Base-by-base conservation (phyloP, 1,140 invertebrate species). In the Frieseomelitta varia region DNA sequence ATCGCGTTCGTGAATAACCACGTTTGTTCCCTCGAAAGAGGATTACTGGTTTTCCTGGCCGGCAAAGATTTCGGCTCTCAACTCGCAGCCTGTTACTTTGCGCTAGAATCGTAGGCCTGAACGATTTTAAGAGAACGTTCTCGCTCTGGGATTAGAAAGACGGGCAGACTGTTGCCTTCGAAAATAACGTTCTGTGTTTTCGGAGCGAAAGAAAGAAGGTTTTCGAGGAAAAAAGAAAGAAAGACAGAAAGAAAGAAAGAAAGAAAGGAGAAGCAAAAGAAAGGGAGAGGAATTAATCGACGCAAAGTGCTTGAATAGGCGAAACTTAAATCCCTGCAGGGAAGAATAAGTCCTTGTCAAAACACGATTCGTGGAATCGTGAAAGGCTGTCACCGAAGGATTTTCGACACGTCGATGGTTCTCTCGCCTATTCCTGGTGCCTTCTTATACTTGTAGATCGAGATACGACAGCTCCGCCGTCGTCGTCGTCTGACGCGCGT, bases 271-370 rank as follows among this genome's bases (percentile, higher is more conserved):
- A 56, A 56, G 19, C 15, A 19, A 56, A 15, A 72, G 24, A 53
- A 17, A 61, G 27, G 24, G 14, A 3, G 56, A 61, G n/a, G 74
- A 53, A 84, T 87, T 67, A 79, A 87, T 87, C 72, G 27, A 68
- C 6, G 34, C 61, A 85, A 78, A 68, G 71, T 81, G 84, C 88
- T 88, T 75, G 63, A 81, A 79, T 61, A 78, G 78, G 53, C n/a
- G 83, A 81, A 67, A 65, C 58, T 76, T 76, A 80, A 80, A 84
- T 51, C 85, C 47, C 69, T 61, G 61, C 73, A 30, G 67, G 79
- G 72, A 82, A 67, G 61, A 71, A 63, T 79, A 88, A 88, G 79
- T 76, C 87, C 78, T 68, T 89, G 87, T 89, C 87, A 89, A 84
- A 89, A 89, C 81, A 87, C 67, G 78, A 86, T 89, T 75, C 39